Base-by-base conservation (phyloP, 1,140 invertebrate genomes). In the Drosophila orena region DNA sequence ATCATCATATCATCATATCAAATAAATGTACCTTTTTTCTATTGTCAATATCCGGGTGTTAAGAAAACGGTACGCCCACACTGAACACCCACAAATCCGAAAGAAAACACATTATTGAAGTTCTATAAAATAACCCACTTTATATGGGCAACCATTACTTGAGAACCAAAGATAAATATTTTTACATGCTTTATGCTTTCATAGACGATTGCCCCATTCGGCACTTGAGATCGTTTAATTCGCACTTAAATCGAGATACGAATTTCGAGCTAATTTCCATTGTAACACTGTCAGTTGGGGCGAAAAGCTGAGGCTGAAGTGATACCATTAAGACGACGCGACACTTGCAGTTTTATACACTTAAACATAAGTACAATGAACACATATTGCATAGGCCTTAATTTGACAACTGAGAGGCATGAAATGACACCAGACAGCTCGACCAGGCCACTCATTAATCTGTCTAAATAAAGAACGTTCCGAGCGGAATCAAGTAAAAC, bases 351-450 rank as follows among this genome's bases (percentile, higher is more conserved):
- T 74, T 74, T 64, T 34, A 52, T n/a, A 59, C 44, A 56, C 17
- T 56, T 58, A 24, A 49, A 24, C 56, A 62, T 62, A 73, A 47
- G 37, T 72, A 56, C 64, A 83, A 75, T 64, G 52, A 47, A 59
- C 55, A 77, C 62, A 77, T 47, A 59, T 52, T 62, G 74, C 70
- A 71, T 66, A 50, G 84, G 59, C 56, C 74, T 79, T 88, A 79
- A 89, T 89, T 88, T 88, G 83, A 89, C 84, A 88, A 83, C 76
- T 88, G 83, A 89, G 75, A 88, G 69, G 79, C 79, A 78, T 83
- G 44, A 79, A 89, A 89, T 74, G 83, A 81, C 74, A 86, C 62
- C 59, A 73, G 61, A 68, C 54, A 60, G 57, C 35, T 47, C 60
- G 54, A 56, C 57, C 49, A 24, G 61, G 66, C 50, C 73, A 65